Conservation (phyloP, 2,797 vertebrate genomes). For the Bucorvus abyssinicus region DNA sequence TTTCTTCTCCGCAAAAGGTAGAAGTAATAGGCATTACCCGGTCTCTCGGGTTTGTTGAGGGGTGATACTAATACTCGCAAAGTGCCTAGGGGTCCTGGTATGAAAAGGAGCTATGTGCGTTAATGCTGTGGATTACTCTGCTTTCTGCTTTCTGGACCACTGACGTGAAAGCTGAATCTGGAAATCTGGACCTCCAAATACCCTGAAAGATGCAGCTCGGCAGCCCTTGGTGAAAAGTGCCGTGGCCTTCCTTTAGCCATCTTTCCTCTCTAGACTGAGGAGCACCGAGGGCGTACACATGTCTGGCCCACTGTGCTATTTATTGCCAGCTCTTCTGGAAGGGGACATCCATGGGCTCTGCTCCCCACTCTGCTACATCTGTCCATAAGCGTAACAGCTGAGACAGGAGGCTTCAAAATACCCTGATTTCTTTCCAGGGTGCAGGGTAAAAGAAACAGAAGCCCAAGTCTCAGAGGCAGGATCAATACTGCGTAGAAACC, state of each 20-base stretch:
- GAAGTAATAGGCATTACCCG: background rate
- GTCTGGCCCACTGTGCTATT: background rate
- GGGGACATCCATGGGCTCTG: background rate
- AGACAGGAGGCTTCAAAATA: background rate
- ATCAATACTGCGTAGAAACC: background rate
- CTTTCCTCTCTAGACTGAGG: background rate
- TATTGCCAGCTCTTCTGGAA: background rate
- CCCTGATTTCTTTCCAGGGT: background rate
- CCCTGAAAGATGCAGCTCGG: background rate
- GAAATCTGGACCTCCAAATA: background rate
- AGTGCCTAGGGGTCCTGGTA: background rate
- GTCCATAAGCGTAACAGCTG: background rate
- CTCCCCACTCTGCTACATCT: background rate
- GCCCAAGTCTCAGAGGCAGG: background rate
- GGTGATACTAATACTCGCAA: background rate
- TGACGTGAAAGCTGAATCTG: background rate
- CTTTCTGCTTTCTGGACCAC: background rate
- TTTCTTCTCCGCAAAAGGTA: background rate
- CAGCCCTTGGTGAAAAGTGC: background rate
- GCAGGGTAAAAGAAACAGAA: background rate
- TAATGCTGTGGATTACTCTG: background rate
- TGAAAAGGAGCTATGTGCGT: background rate
- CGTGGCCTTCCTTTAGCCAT: background rate
- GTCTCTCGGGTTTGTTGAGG: background rate
- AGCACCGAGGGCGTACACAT: rapidly evolving